phyloP scores from a whole-genome alignment of 2,888 invertebrate genomes.

The Hecatera dysodea region DNA sequence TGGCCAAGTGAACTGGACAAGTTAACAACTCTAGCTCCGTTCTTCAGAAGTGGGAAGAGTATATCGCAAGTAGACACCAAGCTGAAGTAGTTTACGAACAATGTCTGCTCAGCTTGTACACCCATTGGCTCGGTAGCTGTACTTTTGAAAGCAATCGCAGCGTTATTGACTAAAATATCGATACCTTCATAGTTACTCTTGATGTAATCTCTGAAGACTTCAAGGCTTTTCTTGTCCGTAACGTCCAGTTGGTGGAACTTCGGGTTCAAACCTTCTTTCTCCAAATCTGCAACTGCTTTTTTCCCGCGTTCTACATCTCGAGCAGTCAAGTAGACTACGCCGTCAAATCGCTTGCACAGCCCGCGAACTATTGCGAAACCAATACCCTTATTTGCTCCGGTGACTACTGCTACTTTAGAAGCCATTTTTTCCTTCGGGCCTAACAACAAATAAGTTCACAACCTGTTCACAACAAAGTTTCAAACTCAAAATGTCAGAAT shows the following conservation, averaged over 20 bases:
- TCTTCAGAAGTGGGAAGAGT: constrained; percentile 93
- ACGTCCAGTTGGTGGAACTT: constrained; percentile 94
- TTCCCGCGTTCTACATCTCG: constrained; percentile 91
- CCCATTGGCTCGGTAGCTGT: constrained; percentile 91
- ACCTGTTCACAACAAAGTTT: not conserved
- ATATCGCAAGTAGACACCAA: constrained; percentile 92
- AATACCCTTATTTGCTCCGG: constrained; percentile 94
- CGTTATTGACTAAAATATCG: constrained; percentile 94
- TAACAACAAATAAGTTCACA: no score
- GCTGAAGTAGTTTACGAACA: constrained; percentile 93
- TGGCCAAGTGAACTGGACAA: constrained; percentile 93
- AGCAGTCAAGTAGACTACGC: constrained; percentile 93
- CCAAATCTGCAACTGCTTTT: constrained; percentile 90
- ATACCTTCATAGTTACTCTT: constrained; percentile 92
- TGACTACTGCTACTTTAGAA: constrained; percentile 90
- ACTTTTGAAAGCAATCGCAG: constrained; percentile 93
- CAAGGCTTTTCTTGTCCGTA: constrained; percentile 90
- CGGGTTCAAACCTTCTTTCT: constrained; percentile 89
- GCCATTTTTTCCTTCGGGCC: constrained; percentile 75
- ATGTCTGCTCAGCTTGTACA: constrained; percentile 93
- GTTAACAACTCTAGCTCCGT: constrained; percentile 94
- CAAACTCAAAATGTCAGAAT: not conserved
- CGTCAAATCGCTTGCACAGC: constrained; percentile 92
- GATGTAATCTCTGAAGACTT: constrained; percentile 91
- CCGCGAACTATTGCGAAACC: constrained; percentile 93